Conservation (phyloP, 2,888 invertebrate genomes). For the Drosophila fulvimacula region DNA sequence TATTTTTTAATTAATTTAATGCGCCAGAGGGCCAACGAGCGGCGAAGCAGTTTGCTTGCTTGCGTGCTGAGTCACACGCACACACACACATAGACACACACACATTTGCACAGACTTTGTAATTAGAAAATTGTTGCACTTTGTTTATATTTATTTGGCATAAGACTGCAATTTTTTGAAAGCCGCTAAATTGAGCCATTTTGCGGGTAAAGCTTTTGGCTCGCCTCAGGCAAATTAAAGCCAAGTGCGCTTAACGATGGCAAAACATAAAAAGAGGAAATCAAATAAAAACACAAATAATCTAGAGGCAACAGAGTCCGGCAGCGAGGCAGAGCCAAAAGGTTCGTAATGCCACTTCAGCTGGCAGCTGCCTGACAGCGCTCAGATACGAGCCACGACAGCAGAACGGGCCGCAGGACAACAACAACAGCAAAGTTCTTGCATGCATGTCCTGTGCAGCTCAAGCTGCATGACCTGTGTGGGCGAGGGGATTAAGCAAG, state of each 20-base stretch:
- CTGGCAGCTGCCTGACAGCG: constrained; percentile 81
- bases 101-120: constrained; percentile 37
- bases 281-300: constrained; percentile 16
- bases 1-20: constrained; percentile 81
- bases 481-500: constrained; percentile 49
- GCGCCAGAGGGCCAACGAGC: constrained; percentile 43
- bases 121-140: constrained; percentile 81
- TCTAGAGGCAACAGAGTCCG: constrained; percentile 37
- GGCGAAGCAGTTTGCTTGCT: constrained; percentile 21
- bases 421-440: not conserved
- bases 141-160: constrained; percentile 59
- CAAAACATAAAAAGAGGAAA: constrained; percentile 12
- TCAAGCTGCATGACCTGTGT: constrained; percentile 4
- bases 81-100: constrained; percentile 32
- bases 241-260: constrained; percentile 14
- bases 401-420: constrained; percentile 1
- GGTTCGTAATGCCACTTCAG: constrained; percentile 81
- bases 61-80: constrained; percentile 53
- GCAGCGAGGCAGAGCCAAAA: constrained; percentile 36
- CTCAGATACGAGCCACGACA: constrained; percentile 58
- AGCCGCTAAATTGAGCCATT: constrained; percentile 72
- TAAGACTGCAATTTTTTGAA: constrained; percentile 65
- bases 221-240: constrained; percentile 47
- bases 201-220: constrained; percentile 40
- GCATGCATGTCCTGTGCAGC: constrained; percentile 1